Evolutionary conservation across 2,113 vertebrate genomes (phyloP).

Genomic region (Asarcornis scutulata): DNA sequence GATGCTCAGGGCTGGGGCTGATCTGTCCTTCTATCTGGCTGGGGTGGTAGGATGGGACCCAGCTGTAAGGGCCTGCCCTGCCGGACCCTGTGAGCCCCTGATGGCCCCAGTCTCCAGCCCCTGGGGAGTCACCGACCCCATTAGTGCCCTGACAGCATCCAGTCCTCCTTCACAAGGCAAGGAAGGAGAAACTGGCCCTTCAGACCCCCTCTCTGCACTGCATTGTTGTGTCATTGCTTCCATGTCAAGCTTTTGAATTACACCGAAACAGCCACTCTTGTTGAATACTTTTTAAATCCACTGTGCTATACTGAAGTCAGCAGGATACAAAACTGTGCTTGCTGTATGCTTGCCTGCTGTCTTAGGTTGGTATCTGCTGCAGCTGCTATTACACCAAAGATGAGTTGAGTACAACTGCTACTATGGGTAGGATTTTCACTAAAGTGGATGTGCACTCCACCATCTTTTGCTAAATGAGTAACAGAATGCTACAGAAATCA

Average conservation of each 20-base stretch:
- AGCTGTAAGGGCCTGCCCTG: not conserved
- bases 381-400: not conserved
- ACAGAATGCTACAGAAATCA: not conserved
- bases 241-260: not conserved
- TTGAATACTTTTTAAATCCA: not conserved
- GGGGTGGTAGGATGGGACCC: not conserved
- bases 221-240: not conserved
- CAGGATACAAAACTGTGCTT: not conserved
- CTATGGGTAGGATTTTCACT: no score
- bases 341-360: not conserved
- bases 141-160: not conserved
- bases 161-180: not conserved
- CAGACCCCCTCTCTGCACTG: not conserved
- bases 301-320: not conserved
- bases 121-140: rapidly evolving
- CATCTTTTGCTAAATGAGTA: not conserved
- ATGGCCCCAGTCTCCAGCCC: not conserved
- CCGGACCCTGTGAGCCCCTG: not conserved
- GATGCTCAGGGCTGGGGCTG: not conserved
- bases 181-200: not conserved
- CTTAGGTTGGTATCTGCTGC: not conserved
- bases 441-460: no score
- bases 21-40: not conserved
- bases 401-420: not conserved
- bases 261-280: not conserved